These are phyloP conservation scores for Drosophila nr. perissopoda DNA, from an alignment of 2,888 invertebrate genomes.

Conservation along the genomic window DNA sequence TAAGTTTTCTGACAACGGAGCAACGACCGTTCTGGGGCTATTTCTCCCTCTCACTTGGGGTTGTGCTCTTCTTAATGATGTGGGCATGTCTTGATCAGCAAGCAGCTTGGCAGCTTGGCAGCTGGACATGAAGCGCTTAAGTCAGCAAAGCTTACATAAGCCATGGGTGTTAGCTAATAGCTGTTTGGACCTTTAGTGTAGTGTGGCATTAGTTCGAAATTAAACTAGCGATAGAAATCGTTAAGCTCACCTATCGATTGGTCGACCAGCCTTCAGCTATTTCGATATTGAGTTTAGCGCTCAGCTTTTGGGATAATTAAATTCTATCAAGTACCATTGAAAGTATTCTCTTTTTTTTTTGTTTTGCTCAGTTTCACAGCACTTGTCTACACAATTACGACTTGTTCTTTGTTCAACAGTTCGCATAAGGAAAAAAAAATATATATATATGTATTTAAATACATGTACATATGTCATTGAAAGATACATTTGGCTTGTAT, in stretches of 20 bases:
- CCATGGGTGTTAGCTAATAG: conserved; percentile 18
- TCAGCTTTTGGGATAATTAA: conserved; percentile 8
- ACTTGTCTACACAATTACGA: conserved; percentile 9
- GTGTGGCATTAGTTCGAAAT: conserved; percentile 11
- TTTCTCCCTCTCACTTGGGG: background rate
- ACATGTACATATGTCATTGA: conserved; percentile 35
- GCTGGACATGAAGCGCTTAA: conserved; percentile 54
- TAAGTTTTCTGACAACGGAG: conserved; percentile 64
- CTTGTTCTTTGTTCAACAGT: conserved; percentile 24
- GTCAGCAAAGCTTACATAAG: conserved; percentile 31
- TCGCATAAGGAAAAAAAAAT: conserved; percentile 19
- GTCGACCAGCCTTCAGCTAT: background rate
- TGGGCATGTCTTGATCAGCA: conserved; percentile 65
- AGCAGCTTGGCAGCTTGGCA: conserved; percentile 26
- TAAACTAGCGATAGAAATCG: background rate
- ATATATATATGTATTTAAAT: background rate
- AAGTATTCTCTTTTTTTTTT: background rate
- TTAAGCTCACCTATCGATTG: background rate
- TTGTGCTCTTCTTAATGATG: conserved; percentile 57
- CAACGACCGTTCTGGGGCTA: conserved; percentile 38
- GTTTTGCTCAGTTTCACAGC: background rate
- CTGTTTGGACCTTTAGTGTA: conserved; percentile 2
- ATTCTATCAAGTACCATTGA: conserved; percentile 8
- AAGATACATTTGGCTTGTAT: conserved; percentile 27
- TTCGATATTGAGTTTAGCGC: background rate